A percentile compares a stretch with the other conserved stretches of the same genome.
Conservation (phyloP, 2,888 invertebrate species). For the Caenorhabditis sp. region DNA sequence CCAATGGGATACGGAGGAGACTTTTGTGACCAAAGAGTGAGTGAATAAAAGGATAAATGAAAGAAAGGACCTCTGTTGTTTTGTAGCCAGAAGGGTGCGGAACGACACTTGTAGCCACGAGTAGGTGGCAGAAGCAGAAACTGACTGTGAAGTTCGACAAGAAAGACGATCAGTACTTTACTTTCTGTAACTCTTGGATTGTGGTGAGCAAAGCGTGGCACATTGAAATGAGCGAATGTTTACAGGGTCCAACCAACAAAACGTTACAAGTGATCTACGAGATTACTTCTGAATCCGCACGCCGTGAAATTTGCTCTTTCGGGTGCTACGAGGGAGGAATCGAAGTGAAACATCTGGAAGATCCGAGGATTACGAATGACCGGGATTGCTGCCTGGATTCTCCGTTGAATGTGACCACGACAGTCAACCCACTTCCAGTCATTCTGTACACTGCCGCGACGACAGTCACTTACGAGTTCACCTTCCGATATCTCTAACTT, state of each 20-base stretch:
- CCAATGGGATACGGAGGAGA: conserved; percentile 61
- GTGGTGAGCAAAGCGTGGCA: background rate
- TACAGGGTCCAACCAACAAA: conserved; percentile 31
- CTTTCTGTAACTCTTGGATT: conserved; percentile 56
- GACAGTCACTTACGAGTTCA: conserved; percentile 41
- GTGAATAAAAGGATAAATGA: background rate
- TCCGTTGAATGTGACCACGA: conserved; percentile 51
- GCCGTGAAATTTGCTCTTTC: conserved; percentile 46
- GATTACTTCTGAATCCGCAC: conserved; percentile 30
- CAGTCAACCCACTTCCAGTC: conserved; percentile 52
- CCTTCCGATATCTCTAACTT: conserved; percentile 33
- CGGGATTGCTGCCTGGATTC: conserved; percentile 52
- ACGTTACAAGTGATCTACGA: conserved; percentile 47
- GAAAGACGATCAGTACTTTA: conserved; percentile 52
- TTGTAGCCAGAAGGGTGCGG: conserved; percentile 57
- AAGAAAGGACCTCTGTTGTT: background rate
- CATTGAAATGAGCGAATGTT: no score
- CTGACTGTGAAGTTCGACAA: conserved; percentile 45
- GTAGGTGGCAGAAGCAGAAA: conserved; percentile 43
- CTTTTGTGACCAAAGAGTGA: conserved; percentile 58
- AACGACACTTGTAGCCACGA: conserved; percentile 28
- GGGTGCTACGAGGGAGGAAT: conserved; percentile 59
- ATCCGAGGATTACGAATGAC: conserved; percentile 57
- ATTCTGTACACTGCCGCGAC: conserved; percentile 49
- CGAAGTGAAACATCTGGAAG: conserved; percentile 52